Evolutionary conservation across 2,113 vertebrate genomes (phyloP).

Genomic region (Procavia capensis): DNA sequence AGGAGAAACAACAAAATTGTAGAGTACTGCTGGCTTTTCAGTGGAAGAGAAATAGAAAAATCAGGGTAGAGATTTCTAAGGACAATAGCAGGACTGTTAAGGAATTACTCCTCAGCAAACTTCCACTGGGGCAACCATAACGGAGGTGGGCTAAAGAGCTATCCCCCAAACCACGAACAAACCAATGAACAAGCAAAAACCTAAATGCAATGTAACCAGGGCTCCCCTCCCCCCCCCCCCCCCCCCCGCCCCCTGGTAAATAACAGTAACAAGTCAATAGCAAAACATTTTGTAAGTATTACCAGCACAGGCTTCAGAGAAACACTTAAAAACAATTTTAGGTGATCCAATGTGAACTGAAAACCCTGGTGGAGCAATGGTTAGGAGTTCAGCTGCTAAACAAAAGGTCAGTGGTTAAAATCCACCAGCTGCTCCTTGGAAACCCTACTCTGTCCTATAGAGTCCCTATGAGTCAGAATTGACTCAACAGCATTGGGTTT

Average conservation of each 20-base stretch:
- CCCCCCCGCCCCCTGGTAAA: too few species aligned
- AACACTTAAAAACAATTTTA: not conserved
- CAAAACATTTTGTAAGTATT: not conserved
- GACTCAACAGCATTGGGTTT: too few species aligned
- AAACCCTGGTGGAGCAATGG: too few species aligned
- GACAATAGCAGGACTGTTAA: not conserved
- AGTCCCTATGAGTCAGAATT: too few species aligned
- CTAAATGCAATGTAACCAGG: not conserved
- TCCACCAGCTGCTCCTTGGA: too few species aligned
- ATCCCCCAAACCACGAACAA: conserved; percentile 22
- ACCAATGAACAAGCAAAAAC: not conserved
- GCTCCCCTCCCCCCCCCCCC: too few species aligned
- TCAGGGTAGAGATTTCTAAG: not conserved
- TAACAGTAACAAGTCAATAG: not conserved
- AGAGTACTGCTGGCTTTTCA: not conserved
- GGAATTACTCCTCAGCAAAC: not conserved
- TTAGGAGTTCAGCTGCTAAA: too few species aligned
- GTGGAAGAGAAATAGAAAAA: conserved; percentile 33
- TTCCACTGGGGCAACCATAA: not conserved
- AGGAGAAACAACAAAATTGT: conserved; percentile 44
- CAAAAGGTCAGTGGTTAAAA: too few species aligned
- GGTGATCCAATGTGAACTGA: not conserved
- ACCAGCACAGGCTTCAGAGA: not conserved
- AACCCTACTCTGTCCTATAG: too few species aligned
- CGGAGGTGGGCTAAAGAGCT: not conserved